A percentile compares a stretch with the other conserved stretches of the same genome.
Evolutionary conservation across 23 tunicate species (phyloP).

Genomic region (Clavelina lepadiformis): DNA sequence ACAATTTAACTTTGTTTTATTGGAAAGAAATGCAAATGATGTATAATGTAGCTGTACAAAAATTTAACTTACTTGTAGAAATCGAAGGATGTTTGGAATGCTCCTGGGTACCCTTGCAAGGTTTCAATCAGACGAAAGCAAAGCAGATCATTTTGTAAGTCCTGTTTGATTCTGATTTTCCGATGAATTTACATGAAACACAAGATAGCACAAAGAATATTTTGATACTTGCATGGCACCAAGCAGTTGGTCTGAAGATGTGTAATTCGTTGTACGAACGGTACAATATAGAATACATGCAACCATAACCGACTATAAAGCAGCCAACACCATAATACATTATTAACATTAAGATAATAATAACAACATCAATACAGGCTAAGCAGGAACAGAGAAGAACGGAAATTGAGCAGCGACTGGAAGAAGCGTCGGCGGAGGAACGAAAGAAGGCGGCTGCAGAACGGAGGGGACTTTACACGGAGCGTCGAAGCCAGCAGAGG

Average conservation of each 20-base stretch:
- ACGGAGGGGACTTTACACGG: slow-evolving; percentile 66
- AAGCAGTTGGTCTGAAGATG: too few species aligned
- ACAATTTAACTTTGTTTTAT: background rate
- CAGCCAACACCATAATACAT: too few species aligned
- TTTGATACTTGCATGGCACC: too few species aligned
- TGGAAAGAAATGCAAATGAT: background rate
- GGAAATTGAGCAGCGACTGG: slow-evolving; percentile 77
- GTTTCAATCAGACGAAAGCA: slow-evolving; percentile 61
- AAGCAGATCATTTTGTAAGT: slow-evolving; percentile 50
- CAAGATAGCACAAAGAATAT: too few species aligned
- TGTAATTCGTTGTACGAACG: too few species aligned
- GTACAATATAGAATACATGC: too few species aligned
- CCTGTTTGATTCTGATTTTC: too few species aligned
- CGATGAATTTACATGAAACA: too few species aligned
- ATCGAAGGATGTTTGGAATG: slow-evolving; percentile 93
- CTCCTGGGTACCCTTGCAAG: slow-evolving; percentile 71
- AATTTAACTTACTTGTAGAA: slow-evolving; percentile 14
- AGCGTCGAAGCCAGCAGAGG: slow-evolving; percentile 61
- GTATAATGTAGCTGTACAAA: background rate
- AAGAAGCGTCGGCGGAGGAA: slow-evolving; percentile 56
- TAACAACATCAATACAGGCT: slow-evolving; percentile 19
- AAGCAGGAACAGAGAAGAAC: slow-evolving; percentile 71
- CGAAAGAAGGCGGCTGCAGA: slow-evolving; percentile 64
- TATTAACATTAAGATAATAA: too few species aligned
- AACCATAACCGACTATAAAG: too few species aligned